Evolutionary conservation across 2,888 invertebrate genomes (phyloP), one percentile per base, ranked within the genome.

Genomic region (Thereva nobilitata): DNA sequence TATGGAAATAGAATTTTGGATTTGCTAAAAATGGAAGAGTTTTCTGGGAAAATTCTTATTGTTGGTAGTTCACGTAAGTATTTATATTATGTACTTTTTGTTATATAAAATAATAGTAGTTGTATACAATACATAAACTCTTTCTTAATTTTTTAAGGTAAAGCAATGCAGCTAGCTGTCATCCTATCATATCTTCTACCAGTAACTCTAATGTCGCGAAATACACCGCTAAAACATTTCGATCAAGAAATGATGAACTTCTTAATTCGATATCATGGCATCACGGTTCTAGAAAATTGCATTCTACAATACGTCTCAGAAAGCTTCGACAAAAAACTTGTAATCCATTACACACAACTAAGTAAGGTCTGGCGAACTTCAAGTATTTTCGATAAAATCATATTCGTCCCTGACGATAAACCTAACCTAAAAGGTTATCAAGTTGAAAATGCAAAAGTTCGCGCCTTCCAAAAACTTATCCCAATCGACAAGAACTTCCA

Each of bases 191-290:
- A 12, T n/a, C 40, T 68, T 1, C 10, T 68, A 8, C 44, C 52
- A 47, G 38, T 64, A 10, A 68, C 68, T 5, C 44, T 68, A 9
- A 34, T 68, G 23, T 47, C 37, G 3, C 37, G 42, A 35, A 45
- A 47, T 44, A 40, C 42, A 38, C 41, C 45, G n/a, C 45, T 47
- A n/a, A 35, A 34, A 9, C 23, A 38, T 34, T 64, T 56, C 23
- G 67, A 67, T 40, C 4, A 44, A 5, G 64, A 67, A 57, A 67
- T 67, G 67, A 5, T 64, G 4, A 23, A 41, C 8, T 38, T 38
- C 5, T 64, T 44, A 38, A 45, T 38, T 2, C 12, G 45, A 37
- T 41, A 55, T n/a, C 9, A 41, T 3, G 57, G 61, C 9, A 38
- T 67, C 8, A 54, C 55, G 56, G 35, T 64, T 5, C 7, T 42